These are phyloP conservation scores for Halcyon malimbica DNA, from an alignment of 2,113 vertebrate species.

Conservation along the genomic window DNA sequence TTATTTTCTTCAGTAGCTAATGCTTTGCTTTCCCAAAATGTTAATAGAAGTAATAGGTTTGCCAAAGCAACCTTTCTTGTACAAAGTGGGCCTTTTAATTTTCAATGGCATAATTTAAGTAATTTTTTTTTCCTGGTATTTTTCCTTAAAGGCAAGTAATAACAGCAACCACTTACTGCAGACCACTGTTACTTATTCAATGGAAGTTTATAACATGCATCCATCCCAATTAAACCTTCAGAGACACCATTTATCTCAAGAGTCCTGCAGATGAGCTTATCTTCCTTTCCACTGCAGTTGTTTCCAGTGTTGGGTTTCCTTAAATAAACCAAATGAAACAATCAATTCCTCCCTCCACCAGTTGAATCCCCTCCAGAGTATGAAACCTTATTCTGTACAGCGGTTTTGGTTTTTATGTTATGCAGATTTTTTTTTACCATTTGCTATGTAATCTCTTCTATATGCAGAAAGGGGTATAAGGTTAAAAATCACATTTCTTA, in stretches of 20 bases:
- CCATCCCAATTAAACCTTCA: neutral
- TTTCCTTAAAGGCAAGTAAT: neutral
- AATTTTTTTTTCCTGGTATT: neutral
- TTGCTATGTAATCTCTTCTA: neutral
- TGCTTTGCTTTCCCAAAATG: neutral
- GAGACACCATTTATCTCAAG: neutral
- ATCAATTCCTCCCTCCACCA: neutral
- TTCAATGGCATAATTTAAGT: neutral
- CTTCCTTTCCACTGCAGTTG: neutral
- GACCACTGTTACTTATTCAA: neutral
- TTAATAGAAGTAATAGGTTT: neutral
- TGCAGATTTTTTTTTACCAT: neutral
- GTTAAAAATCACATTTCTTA: neutral
- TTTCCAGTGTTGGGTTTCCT: neutral
- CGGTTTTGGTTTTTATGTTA: neutral
- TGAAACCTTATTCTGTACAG: neutral
- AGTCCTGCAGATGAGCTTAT: neutral
- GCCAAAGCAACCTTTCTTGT: neutral
- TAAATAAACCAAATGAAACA: neutral
- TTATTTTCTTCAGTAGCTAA: neutral
- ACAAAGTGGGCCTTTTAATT: neutral
- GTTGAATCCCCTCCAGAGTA: neutral
- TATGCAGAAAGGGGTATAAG: neutral
- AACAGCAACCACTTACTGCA: neutral
- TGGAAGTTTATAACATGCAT: neutral